A percentile compares a stretch with the other conserved stretches of the same genome.
Conservation (phyloP, 30 jellyfish, hydroid and myxozoan species). For the Aurelia sp. region DNA sequence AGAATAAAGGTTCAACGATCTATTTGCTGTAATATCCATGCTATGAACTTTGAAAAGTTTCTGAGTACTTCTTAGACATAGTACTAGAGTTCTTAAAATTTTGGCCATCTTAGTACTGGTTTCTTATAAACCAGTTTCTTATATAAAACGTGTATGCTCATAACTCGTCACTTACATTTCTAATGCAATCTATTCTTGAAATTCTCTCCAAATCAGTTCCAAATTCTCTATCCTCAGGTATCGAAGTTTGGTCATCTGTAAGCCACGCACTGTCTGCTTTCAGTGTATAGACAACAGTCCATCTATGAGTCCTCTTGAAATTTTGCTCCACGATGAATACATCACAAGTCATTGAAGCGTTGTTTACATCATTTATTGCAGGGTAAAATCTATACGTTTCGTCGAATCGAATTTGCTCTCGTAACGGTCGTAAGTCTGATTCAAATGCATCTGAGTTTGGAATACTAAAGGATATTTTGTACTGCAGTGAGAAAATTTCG, state of each 20-base stretch:
- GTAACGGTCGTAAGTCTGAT: conserved; percentile 27
- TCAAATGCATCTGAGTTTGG: neutral
- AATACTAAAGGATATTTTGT: conserved; percentile 4
- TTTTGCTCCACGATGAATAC: neutral
- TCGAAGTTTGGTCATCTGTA: neutral
- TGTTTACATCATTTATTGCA: neutral
- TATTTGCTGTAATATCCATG: no score
- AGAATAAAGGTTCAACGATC: no score
- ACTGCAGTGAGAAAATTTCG: conserved; percentile 5
- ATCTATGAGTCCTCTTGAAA: neutral
- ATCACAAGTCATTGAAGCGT: conserved; percentile 6
- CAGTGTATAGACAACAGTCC: conserved; percentile 3
- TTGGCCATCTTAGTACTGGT: no score
- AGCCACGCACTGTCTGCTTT: neutral
- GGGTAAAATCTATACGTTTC: conserved; percentile 32
- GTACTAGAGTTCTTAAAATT: no score
- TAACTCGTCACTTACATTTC: neutral
- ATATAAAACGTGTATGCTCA: no score
- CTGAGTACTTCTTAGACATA: no score
- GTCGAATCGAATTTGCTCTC: conserved; percentile 17
- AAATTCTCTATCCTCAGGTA: conserved; percentile 17
- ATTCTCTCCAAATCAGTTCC: neutral
- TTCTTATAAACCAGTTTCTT: no score
- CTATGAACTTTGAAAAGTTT: no score
- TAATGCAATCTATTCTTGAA: neutral